phyloP scores from a whole-genome alignment of 2,888 invertebrate species.

The Caenorhabditis sulstoni region DNA sequence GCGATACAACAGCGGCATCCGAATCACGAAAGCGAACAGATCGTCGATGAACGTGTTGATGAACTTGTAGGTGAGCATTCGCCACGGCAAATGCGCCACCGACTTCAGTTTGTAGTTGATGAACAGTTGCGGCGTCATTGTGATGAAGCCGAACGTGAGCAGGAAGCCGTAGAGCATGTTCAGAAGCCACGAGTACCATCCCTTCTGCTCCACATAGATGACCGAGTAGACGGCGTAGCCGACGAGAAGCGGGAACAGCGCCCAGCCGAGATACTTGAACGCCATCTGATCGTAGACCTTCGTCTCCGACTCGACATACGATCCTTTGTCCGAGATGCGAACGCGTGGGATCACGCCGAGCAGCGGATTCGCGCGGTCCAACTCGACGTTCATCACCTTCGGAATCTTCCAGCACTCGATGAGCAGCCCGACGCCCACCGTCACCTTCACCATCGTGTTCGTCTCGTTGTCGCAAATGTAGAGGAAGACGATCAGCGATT shows the following conservation, averaged over 20 bases:
- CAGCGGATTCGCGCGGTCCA: constrained; percentile 83
- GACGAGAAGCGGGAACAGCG: constrained; percentile 92
- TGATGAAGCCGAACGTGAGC: constrained; percentile 97
- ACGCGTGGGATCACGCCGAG: constrained; percentile 89
- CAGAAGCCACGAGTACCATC: constrained; percentile 98
- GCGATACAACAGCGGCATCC: constrained; percentile 98
- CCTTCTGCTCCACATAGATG: constrained; percentile 92
- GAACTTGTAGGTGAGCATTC: constrained; percentile 99
- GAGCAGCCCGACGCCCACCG: constrained; percentile 92
- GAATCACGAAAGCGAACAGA: constrained; percentile 99
- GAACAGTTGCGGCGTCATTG: constrained; percentile 97
- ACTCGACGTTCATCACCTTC: constrained; percentile 83
- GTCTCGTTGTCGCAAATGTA: constrained; percentile 99
- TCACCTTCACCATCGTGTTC: constrained; percentile 93
- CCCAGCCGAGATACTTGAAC: constrained; percentile 95
- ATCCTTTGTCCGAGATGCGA: constrained; percentile 92
- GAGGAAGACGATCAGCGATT: constrained; percentile 93
- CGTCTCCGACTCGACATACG: constrained; percentile 95
- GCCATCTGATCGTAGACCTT: constrained; percentile 94
- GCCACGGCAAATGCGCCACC: constrained; percentile 98
- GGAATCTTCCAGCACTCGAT: constrained; percentile 99
- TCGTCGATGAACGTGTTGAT: constrained; percentile 99
- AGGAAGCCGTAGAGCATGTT: constrained; percentile 98
- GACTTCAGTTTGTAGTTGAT: constrained; percentile 99
- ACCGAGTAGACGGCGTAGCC: constrained; percentile 96